phyloP scores from a whole-genome alignment of 2,113 vertebrate species.

The Nestor notabilis region DNA sequence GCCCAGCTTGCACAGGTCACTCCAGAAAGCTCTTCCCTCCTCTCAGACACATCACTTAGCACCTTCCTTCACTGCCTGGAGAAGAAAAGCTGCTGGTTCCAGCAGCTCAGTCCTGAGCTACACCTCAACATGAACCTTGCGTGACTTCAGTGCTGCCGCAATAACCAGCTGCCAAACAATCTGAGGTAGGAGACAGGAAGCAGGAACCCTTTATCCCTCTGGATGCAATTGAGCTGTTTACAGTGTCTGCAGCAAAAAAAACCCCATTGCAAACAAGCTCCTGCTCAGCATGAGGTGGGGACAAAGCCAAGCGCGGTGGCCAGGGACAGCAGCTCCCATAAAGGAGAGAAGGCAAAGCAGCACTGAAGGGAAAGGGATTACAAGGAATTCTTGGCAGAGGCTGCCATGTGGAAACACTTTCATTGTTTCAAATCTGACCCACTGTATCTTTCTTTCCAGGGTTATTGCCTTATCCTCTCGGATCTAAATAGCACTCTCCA shows the following conservation, averaged over 20 bases:
- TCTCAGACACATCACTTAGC: background rate
- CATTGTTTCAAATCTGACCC: slow-evolving; percentile 61
- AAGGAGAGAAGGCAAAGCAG: slow-evolving; percentile 10
- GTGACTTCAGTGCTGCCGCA: background rate
- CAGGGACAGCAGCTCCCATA: background rate
- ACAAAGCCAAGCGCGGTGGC: background rate
- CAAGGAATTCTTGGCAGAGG: slow-evolving; percentile 62
- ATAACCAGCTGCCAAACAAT: slow-evolving; percentile 31
- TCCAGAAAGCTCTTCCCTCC: background rate
- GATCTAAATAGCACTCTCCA: slow-evolving; percentile 27
- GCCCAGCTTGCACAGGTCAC: too few relatives aligned
- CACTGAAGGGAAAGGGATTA: slow-evolving; percentile 27
- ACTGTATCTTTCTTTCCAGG: slow-evolving; percentile 30
- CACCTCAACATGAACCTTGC: background rate
- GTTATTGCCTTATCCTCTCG: slow-evolving; percentile 27
- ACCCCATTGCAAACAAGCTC: background rate
- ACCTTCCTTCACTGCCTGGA: background rate
- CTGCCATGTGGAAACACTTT: slow-evolving; percentile 41
- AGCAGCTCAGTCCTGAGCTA: background rate
- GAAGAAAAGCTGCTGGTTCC: background rate
- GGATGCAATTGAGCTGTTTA: background rate
- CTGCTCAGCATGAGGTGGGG: background rate
- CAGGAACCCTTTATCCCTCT: slow-evolving; percentile 40
- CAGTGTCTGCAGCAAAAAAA: background rate
- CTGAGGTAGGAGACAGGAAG: background rate